A percentile compares a stretch with the other conserved stretches of the same genome.
Evolutionary conservation across 2,797 vertebrate genomes (phyloP).

Genomic region (Acrocephalus scirpaceus): DNA sequence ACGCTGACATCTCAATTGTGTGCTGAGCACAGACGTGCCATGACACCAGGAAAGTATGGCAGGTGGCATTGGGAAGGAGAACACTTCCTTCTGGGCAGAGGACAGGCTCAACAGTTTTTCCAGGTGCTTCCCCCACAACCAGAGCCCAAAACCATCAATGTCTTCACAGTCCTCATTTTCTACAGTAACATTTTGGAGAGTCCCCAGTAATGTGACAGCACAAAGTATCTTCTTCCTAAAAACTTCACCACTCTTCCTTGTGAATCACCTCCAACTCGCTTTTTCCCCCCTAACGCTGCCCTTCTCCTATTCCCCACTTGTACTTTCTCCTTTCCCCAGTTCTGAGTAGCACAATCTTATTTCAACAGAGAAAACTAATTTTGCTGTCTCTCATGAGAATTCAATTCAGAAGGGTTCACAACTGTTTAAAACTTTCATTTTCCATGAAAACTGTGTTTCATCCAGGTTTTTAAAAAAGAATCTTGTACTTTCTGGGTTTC

Average conservation of each 20-base stretch:
- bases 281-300: rapidly evolving
- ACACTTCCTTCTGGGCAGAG: neutral
- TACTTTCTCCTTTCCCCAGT: neutral
- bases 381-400: neutral
- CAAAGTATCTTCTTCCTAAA: neutral
- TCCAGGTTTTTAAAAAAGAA: neutral
- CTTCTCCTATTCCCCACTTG: neutral
- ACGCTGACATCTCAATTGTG: neutral
- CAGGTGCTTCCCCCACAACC: neutral
- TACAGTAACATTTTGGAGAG: neutral
- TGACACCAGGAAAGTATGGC: neutral
- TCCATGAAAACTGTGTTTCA: neutral
- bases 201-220: neutral
- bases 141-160: neutral
- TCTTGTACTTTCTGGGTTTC: neutral
- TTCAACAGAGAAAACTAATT: neutral
- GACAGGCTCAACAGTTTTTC: neutral
- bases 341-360: neutral
- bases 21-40: neutral
- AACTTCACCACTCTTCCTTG: neutral
- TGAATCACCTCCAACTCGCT: neutral
- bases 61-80: neutral
- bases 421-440: neutral
- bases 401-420: neutral
- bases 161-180: neutral